phyloP scores from a whole-genome alignment of 2,113 vertebrate species.

The Alaudala cheleensis region DNA sequence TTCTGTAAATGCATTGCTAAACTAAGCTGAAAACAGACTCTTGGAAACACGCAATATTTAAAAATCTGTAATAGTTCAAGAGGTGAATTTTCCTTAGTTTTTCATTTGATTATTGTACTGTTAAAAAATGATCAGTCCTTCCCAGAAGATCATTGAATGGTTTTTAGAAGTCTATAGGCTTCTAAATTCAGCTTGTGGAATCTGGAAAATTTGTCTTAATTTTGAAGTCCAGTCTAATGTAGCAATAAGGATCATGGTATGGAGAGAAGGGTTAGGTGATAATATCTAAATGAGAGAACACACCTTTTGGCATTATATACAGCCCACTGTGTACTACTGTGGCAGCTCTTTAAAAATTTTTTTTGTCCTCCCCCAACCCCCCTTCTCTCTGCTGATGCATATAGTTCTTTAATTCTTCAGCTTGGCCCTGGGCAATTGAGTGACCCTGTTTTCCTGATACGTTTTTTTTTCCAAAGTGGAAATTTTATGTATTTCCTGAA shows the following conservation, averaged over 20 bases:
- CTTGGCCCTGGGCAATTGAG: not conserved
- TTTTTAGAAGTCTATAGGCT: not conserved
- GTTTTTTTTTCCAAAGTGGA: not conserved
- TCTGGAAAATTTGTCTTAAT: not conserved
- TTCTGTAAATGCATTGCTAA: not conserved
- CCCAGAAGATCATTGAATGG: not conserved
- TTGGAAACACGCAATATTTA: not conserved
- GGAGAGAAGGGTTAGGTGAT: not conserved
- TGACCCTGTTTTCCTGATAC: not conserved
- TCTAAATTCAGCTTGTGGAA: not conserved
- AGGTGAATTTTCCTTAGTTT: not conserved
- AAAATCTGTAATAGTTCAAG: not conserved
- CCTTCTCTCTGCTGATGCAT: not conserved
- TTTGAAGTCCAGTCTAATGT: not conserved
- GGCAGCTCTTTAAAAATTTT: too few relatives aligned
- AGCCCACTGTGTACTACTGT: not conserved
- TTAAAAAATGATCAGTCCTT: not conserved
- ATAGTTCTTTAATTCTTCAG: not conserved
- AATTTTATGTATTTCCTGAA: not conserved
- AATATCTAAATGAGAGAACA: not conserved
- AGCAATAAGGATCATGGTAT: not conserved
- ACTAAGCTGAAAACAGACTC: not conserved
- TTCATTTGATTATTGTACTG: not conserved
- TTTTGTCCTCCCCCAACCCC: fast-evolving
- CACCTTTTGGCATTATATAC: not conserved